Conservation (phyloP, 2,797 vertebrate genomes). For the Periparus ater region DNA sequence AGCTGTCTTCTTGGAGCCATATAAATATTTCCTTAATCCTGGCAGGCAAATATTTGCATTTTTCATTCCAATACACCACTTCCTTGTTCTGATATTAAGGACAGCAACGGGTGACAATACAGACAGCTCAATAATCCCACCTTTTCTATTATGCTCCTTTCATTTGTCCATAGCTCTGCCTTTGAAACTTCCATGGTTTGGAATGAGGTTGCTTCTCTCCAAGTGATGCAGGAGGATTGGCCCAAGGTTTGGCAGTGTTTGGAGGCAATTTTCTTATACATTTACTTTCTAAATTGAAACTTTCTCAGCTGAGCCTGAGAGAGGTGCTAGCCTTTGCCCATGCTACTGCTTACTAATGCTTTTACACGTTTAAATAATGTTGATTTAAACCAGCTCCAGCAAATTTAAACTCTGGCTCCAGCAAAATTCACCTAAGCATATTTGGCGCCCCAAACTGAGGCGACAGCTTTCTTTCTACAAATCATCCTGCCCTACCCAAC, state of each 20-base stretch:
- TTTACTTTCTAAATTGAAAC: background rate
- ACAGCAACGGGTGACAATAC: accelerated
- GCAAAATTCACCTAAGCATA: accelerated
- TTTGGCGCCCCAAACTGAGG: accelerated
- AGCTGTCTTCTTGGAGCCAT: background rate
- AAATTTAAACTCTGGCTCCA: no score
- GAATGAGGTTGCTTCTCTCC: background rate
- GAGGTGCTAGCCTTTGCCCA: background rate
- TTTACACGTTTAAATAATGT: background rate
- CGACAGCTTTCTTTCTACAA: background rate
- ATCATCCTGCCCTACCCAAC: accelerated
- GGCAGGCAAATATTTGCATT: background rate
- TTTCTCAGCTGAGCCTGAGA: no score
- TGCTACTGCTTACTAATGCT: accelerated
- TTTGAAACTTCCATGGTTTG: background rate
- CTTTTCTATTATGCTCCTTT: background rate
- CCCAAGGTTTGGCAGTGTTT: background rate
- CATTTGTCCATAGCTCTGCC: accelerated
- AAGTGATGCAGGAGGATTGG: background rate
- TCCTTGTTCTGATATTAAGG: background rate
- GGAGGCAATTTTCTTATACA: background rate
- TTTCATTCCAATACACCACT: background rate
- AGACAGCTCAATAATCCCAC: background rate
- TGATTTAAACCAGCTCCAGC: background rate
- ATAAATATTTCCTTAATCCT: background rate